Percentiles rank a stretch among this genome's conserved stretches.
phyloP scores from a whole-genome alignment of 2,888 invertebrate species.

The Melanargia galathea region DNA sequence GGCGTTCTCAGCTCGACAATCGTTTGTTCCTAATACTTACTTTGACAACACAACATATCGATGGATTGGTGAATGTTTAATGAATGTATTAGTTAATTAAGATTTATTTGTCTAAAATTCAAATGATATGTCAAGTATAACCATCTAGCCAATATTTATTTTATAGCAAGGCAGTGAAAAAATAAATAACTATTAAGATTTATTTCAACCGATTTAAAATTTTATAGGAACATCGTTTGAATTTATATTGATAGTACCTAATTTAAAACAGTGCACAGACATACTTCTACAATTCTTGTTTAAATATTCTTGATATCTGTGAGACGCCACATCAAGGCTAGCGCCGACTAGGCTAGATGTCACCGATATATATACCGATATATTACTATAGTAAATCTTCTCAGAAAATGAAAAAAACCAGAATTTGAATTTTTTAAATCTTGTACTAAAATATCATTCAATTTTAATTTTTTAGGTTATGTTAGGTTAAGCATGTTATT shows the following conservation, averaged over 20 bases:
- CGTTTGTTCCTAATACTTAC: neutral
- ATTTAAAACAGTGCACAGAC: constrained; percentile 11
- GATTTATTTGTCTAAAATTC: neutral
- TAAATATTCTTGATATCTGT: too few species aligned
- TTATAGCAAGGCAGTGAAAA: neutral
- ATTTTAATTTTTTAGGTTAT: too few species aligned
- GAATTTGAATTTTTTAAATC: too few species aligned
- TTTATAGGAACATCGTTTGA: constrained; percentile 10
- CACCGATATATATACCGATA: too few species aligned
- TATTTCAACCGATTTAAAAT: constrained; percentile 12
- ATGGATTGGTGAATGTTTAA: neutral
- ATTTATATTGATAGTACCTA: constrained; percentile 16
- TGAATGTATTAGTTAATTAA: neutral
- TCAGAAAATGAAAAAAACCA: too few species aligned
- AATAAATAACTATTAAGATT: constrained; percentile 11
- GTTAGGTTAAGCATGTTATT: too few species aligned
- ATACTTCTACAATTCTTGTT: constrained; percentile 2
- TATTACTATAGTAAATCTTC: too few species aligned
- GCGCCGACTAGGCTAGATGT: too few species aligned
- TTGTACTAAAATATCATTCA: too few species aligned
- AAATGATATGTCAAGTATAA: neutral
- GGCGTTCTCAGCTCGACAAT: neutral
- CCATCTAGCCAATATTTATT: neutral
- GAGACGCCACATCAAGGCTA: too few species aligned
- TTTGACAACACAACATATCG: neutral